Evolutionary conservation across 2,113 vertebrate species (phyloP).

Genomic region (Climacteris rufus): DNA sequence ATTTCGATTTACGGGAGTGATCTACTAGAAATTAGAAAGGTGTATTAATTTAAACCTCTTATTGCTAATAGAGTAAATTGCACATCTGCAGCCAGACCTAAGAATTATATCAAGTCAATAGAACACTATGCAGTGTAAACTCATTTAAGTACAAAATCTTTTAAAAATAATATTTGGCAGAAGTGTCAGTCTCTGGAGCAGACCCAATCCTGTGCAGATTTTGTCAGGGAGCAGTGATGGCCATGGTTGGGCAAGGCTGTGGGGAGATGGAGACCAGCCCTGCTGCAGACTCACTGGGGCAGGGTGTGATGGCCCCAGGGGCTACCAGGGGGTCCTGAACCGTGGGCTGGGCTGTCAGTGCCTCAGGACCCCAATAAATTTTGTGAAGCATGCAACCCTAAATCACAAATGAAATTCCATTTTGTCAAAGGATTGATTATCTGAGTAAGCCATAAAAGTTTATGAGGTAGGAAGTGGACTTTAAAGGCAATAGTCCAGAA

Average conservation of each 20-base stretch:
- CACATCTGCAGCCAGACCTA: not conserved
- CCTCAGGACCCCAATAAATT: not conserved
- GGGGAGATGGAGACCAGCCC: not conserved
- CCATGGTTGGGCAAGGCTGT: not conserved
- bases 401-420: not conserved
- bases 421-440: not conserved
- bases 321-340: not conserved
- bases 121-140: not conserved
- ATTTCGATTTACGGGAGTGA: not conserved
- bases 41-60: not conserved
- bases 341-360: not conserved
- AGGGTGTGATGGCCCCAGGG: not conserved
- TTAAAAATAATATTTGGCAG: not conserved
- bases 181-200: not conserved
- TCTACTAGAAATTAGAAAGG: not conserved
- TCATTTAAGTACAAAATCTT: not conserved
- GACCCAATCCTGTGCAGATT: not conserved
- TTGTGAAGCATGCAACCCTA: not conserved
- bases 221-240: not conserved
- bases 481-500: not conserved
- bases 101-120: not conserved
- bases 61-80: not conserved
- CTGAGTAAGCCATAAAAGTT: not conserved
- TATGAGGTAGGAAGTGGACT: not conserved
- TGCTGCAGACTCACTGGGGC: rapidly evolving